These are phyloP conservation scores for Phalacrocorax aristotelis DNA, from an alignment of 2,113 vertebrate genomes.

Conservation along the genomic window DNA sequence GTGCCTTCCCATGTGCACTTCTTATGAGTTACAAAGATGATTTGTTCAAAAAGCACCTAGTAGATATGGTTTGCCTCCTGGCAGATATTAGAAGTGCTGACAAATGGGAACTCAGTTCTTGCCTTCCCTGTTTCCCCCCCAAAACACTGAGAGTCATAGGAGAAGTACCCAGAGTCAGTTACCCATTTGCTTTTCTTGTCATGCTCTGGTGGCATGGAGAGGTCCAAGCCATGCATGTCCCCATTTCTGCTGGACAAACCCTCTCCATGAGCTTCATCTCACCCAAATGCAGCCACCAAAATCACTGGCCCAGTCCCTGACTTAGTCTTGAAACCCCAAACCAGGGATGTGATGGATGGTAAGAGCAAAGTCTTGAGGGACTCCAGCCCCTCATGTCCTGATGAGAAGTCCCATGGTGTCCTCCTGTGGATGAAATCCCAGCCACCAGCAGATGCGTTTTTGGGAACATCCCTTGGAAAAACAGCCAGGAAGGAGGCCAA, in stretches of 20 bases:
- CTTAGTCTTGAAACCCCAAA: rapidly evolving
- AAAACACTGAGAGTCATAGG: background rate
- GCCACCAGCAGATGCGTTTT: background rate
- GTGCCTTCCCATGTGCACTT: background rate
- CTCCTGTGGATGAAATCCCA: background rate
- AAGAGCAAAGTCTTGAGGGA: background rate
- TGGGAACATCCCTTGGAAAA: background rate
- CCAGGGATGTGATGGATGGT: background rate
- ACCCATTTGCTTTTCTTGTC: background rate
- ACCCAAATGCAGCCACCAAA: background rate
- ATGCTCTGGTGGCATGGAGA: background rate
- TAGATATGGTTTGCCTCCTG: background rate
- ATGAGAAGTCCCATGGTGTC: background rate
- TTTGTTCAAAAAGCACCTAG: background rate
- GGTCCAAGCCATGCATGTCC: background rate
- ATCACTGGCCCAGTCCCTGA: background rate
- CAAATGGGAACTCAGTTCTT: background rate
- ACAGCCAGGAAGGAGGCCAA: background rate
- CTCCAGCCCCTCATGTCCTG: background rate
- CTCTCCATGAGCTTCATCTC: background rate
- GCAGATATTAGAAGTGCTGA: background rate
- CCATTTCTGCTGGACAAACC: background rate
- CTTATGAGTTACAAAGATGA: background rate
- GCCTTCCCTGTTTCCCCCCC: background rate
- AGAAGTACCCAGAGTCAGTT: background rate